phyloP scores from a whole-genome alignment of 2,113 vertebrate genomes.

The Ageneiosus marmoratus region DNA sequence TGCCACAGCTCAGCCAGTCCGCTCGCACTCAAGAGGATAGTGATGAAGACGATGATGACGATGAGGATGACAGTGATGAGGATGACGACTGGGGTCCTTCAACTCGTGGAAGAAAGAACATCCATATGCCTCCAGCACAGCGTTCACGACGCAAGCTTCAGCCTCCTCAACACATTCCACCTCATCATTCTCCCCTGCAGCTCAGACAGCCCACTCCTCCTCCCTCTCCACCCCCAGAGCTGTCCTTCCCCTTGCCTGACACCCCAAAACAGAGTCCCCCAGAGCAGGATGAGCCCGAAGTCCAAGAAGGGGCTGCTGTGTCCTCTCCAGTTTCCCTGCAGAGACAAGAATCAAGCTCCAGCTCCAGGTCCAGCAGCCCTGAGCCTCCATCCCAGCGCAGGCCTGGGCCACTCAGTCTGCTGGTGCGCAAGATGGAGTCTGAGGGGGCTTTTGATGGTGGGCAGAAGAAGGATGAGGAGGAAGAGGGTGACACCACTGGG shows the following conservation, averaged over 20 bases:
- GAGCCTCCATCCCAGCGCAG: conserved; percentile 64
- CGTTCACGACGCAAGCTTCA: conserved; percentile 76
- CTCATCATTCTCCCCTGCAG: conserved; percentile 71
- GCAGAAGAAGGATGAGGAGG: conserved; percentile 40
- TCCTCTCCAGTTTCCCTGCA: conserved; percentile 55
- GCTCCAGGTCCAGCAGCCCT: conserved; percentile 76
- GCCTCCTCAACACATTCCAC: conserved; percentile 76
- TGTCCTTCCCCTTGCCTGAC: conserved; percentile 74
- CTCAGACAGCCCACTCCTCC: conserved; percentile 77
- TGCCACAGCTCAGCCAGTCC: conserved; percentile 68
- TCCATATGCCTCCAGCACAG: conserved; percentile 51
- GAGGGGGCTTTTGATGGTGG: conserved; percentile 59
- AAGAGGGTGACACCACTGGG: conserved; percentile 18
- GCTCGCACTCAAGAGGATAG: conserved; percentile 63
- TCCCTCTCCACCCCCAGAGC: conserved; percentile 73
- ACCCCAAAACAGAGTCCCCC: conserved; percentile 80
- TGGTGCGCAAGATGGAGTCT: conserved; percentile 76
- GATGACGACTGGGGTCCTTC: conserved; percentile 70
- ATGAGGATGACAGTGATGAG: conserved; percentile 67
- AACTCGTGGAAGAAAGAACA: conserved; percentile 50
- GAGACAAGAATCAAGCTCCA: conserved; percentile 71
- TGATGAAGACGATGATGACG: conserved; percentile 64
- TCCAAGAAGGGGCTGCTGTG: conserved; percentile 44
- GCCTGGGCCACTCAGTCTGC: conserved; percentile 72
- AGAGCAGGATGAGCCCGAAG: conserved; percentile 65